Base-by-base conservation (phyloP, 2,797 vertebrate species). In the Coranthus polyacanthus region DNA sequence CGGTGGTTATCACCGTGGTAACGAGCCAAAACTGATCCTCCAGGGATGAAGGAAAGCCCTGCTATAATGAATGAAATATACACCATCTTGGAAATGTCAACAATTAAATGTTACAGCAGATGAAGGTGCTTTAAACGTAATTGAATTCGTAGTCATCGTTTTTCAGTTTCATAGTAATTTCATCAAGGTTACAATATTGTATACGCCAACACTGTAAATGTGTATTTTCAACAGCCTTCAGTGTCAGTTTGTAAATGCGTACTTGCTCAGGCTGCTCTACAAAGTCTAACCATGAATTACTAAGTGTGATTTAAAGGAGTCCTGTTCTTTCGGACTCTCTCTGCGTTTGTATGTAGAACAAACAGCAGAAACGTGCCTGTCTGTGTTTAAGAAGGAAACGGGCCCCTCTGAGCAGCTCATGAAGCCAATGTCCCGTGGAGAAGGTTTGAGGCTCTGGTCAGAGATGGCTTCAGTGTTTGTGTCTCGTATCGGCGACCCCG, bases 401-500 rank as follows among this genome's bases (percentile, higher is more conserved):
- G 46, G 45, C 42, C 41, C 26, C 57, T 26, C 49, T 37, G 65
- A 69, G 73, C 26, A 56, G 54, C 56, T 79, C 60, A 67, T 55
- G 44, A 49, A 82, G 43, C 52, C 55, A 58, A 5, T 57, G 71
- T 68, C 39, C 39, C 34, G 2, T 37, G 51, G 38, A 67, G 26
- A 50, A 46, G 32, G 56, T 34, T 37, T 43, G 32, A 44, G 38
- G 13, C 36, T 39, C 13, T 43, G 65, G 49, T 29, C 44, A 24
- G 39, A 59, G 39, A 45, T 37, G 22, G 42, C 34, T 58, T 65
- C 20, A 46, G 44, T 56, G 59, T 68, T 70, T 64, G 55, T 72
- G 61, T 80, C 62, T 13, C n/a, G 5, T 29, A 50, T 53, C 59
- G 36, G 26, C 75, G 82, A 79, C 75, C 78, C 68, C 45, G 24